Conservation (phyloP, 2,113 vertebrate genomes). For the Stegostoma tigrinum region DNA sequence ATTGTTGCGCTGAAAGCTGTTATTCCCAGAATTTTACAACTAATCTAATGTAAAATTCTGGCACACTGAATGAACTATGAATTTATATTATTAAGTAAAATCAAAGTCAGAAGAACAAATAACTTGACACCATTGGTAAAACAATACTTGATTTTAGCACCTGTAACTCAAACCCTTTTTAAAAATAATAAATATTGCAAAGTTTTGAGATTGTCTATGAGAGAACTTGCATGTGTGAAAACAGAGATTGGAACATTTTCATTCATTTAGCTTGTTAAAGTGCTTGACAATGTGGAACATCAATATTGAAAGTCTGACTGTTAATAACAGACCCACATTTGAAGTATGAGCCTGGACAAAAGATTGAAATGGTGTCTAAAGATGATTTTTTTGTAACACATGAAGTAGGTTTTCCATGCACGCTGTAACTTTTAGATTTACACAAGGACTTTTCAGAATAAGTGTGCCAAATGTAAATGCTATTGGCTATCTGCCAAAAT, state of each 20-base stretch:
- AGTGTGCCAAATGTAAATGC: background rate
- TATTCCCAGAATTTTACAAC: no score
- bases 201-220: no score
- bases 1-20: no score
- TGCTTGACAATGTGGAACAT: background rate
- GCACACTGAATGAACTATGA: background rate
- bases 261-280: background rate
- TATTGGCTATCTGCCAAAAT: background rate
- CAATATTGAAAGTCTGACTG: background rate
- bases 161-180: no score
- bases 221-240: no score
- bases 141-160: background rate
- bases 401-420: background rate
- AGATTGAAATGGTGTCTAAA: background rate
- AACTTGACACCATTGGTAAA: background rate
- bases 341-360: background rate
- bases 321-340: background rate
- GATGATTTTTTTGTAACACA: background rate
- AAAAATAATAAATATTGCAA: no score
- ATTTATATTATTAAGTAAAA: background rate
- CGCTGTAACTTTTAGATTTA: background rate
- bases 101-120: background rate
- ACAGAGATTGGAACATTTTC: no score
- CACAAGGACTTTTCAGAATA: background rate
- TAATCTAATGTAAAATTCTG: background rate